Base-by-base conservation (phyloP, 2,113 vertebrate genomes). In the Callopanchax toddi region DNA sequence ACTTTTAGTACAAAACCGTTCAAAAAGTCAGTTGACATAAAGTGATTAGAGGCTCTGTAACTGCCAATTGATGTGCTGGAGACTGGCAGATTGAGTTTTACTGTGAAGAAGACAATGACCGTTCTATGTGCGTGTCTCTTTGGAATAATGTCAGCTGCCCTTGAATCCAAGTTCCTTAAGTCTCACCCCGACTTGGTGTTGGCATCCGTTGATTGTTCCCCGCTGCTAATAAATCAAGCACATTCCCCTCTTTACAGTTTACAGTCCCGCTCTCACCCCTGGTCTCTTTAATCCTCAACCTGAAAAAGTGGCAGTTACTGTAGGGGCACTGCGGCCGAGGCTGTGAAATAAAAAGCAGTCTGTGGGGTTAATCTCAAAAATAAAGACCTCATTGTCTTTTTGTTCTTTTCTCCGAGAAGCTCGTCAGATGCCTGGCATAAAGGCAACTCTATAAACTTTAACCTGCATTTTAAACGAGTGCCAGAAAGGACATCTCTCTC, bases 171-270 rank as follows among this genome's bases (percentile, higher is more conserved):
- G 69, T 22, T 60, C 44, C 61, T 50, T 60, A 55, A 62, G 76
- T 63, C 67, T 64, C 65, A 67, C 26, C 25, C 75, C 46, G 51
- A 74, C 66, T 78, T 63, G 51, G 65, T 71, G 79, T 76, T 87
- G 86, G 78, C 85, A 71, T 77, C 71, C 73, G 22, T 56, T 86
- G 82, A 87, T 88, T 91, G 79, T 76, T 74, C 76, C 85, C 89
- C 54, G 21, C 80, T 71, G 83, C 43, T 78, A 70, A 89, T 89
- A 86, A 87, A 90, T 89, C 85, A 84, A 76, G 45, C 36, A 0
- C 39, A 18, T 50, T 52, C 37, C 20, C 42, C 67, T 61, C 40
- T 15, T 22, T 34, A 49, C 49, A 40, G 53, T 40, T 22, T 32
- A 34, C 11, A 10, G 29, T 58, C 68, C 43, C 39, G 26, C 52